Evolutionary conservation across 2,888 invertebrate species (phyloP).

Genomic region (Dastarcus helophoroides): DNA sequence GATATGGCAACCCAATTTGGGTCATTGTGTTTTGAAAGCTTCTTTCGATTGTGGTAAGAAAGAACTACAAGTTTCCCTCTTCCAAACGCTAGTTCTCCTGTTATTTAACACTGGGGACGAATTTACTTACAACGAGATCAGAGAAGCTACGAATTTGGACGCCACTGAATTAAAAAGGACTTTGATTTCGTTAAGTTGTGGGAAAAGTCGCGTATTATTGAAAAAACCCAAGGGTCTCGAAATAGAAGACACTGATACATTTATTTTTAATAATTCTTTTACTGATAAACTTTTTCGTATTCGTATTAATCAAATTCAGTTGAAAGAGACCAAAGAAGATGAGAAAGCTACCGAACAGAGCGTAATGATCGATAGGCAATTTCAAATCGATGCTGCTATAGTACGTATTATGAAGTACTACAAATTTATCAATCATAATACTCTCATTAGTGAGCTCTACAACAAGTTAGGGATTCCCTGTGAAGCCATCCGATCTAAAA

Average conservation of each 20-base stretch:
- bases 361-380: constrained; percentile 95
- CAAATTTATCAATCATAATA: constrained; percentile 84
- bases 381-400: constrained; percentile 98
- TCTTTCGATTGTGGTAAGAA: constrained; percentile 77
- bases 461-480: constrained; percentile 95
- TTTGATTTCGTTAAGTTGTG: constrained; percentile 88
- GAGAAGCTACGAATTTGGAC: constrained; percentile 81
- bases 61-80: constrained; percentile 90
- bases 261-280: constrained; percentile 75
- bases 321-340: constrained; percentile 73
- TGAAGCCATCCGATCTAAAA: constrained; percentile 95
- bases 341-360: constrained; percentile 90
- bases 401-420: constrained; percentile 98
- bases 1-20: constrained; percentile 94
- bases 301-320: constrained; percentile 90
- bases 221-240: constrained; percentile 83
- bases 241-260: constrained; percentile 69
- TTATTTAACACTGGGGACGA: constrained; percentile 81
- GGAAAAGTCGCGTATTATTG: constrained; percentile 74
- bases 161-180: constrained; percentile 83
- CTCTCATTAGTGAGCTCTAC: constrained; percentile 88
- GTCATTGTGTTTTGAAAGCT: constrained; percentile 85
- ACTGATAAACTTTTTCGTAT: constrained; percentile 92
- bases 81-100: constrained; percentile 86
- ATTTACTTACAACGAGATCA: constrained; percentile 74